These are phyloP conservation scores for Chironomus tentans DNA, from an alignment of 2,888 invertebrate species.

Conservation along the genomic window DNA sequence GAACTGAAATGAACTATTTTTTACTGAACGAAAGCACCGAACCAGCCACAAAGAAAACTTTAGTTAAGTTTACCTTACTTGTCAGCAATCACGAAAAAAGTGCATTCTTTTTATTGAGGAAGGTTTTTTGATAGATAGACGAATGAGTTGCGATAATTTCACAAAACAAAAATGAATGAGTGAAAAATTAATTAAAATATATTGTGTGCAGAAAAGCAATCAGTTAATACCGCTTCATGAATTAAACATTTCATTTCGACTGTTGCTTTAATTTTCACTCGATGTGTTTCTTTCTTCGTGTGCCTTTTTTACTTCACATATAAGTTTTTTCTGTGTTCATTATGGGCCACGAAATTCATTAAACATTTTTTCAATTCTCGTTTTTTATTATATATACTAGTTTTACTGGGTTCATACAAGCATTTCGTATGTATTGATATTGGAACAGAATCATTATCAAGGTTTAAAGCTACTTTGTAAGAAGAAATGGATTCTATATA, in stretches of 20 bases:
- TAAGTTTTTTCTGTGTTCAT: background rate
- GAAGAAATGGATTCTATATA: too few species aligned
- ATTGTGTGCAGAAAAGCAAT: constrained; percentile 1
- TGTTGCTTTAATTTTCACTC: background rate
- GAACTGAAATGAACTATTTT: too few species aligned
- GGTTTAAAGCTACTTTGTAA: too few species aligned
- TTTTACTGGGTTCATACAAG: too few species aligned
- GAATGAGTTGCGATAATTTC: background rate
- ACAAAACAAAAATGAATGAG: background rate
- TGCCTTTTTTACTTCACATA: background rate
- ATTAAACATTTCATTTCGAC: background rate
- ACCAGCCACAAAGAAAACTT: too few species aligned
- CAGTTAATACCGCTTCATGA: background rate
- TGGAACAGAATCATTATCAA: too few species aligned
- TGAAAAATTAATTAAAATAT: background rate
- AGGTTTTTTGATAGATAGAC: background rate
- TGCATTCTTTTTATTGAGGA: background rate
- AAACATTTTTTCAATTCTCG: background rate
- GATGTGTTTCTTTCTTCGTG: background rate
- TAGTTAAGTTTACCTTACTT: too few species aligned
- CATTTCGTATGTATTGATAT: too few species aligned
- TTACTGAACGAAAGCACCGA: too few species aligned
- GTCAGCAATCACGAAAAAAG: too few species aligned
- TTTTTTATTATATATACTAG: background rate
- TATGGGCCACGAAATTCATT: background rate